Evolutionary conservation across 2,113 vertebrate species (phyloP).

Genomic region (Indicator maculatus): DNA sequence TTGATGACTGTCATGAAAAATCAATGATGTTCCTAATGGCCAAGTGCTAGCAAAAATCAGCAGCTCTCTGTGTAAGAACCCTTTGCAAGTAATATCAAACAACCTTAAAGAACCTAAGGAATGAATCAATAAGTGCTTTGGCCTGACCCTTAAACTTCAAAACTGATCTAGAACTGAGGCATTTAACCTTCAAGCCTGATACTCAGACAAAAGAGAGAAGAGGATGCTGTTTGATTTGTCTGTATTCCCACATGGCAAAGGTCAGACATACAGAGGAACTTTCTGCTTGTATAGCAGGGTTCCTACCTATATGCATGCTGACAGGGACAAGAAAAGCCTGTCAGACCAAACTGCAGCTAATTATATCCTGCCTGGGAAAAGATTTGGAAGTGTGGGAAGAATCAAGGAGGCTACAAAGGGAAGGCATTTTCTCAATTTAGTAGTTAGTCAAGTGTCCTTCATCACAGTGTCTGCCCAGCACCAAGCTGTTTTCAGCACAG

Average conservation of each 20-base stretch:
- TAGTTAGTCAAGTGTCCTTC: neutral
- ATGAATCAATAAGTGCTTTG: neutral
- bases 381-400: neutral
- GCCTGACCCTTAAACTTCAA: neutral
- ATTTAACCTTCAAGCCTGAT: neutral
- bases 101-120: neutral
- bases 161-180: neutral
- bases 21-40: neutral
- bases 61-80: neutral
- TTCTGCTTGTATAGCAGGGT: fast-evolving
- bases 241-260: neutral
- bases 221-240: neutral
- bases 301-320: neutral
- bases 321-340: neutral
- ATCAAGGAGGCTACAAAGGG: neutral
- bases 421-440: neutral
- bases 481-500: neutral
- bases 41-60: neutral
- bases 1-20: neutral
- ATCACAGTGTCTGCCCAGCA: neutral
- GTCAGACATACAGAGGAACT: neutral
- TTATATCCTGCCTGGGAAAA: neutral
- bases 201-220: neutral
- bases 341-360: neutral
- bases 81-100: neutral